These are phyloP conservation scores for Bombus cullumanus DNA, from an alignment of 1,140 invertebrate genomes.

Conservation along the genomic window DNA sequence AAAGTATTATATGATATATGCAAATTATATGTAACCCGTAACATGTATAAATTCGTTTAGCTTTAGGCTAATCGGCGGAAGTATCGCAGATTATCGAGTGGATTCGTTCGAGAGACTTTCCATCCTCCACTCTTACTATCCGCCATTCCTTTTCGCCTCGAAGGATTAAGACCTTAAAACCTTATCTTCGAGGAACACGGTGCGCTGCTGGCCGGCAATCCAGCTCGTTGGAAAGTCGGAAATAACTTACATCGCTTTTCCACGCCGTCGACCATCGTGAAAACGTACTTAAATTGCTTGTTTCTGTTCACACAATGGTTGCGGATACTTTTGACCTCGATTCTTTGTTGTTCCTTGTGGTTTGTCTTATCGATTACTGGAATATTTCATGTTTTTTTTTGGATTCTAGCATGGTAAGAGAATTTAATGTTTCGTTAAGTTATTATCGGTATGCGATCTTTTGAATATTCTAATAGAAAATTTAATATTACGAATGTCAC, in stretches of 20 bases:
- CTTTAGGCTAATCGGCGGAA: constrained; percentile 34
- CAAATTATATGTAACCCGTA: background rate
- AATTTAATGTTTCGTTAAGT: background rate
- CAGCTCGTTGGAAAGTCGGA: constrained; percentile 25
- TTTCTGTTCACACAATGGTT: background rate
- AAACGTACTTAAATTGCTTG: background rate
- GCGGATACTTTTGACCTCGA: background rate
- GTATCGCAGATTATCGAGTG: constrained; percentile 57
- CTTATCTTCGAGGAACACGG: constrained; percentile 67
- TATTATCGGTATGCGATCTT: background rate
- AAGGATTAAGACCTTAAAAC: constrained; percentile 66
- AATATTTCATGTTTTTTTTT: background rate
- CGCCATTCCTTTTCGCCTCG: constrained; percentile 45
- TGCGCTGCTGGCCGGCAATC: constrained; percentile 25
- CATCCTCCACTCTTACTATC: background rate
- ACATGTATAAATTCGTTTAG: background rate
- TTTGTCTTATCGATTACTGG: background rate
- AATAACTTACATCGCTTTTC: constrained; percentile 29
- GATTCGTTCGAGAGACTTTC: background rate
- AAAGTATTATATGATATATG: background rate
- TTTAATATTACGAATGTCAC: background rate
- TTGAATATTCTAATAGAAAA: background rate
- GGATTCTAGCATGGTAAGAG: background rate
- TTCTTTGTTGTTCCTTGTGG: too few species aligned
- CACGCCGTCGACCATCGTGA: background rate